Base-by-base conservation (phyloP, 2,888 invertebrate genomes). In the Pheosia gnoma region DNA sequence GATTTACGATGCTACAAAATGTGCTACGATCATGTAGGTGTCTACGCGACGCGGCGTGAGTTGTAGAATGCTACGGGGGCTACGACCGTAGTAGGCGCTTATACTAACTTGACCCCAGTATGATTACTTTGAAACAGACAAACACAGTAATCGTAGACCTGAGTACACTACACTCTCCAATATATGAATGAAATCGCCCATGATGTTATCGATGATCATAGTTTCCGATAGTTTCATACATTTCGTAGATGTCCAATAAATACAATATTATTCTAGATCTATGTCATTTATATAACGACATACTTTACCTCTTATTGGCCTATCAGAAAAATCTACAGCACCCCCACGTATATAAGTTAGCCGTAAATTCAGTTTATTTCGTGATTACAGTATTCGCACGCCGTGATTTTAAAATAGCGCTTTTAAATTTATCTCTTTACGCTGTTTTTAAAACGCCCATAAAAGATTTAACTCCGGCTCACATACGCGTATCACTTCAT, bases 11-110 rank as follows among this genome's bases (percentile, higher is more conserved):
- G 73, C 77, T 68, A 70, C 74, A 68, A 58, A 65, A 65, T 62
- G 49, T 63, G 69, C 75, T 78, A 75, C 76, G 74, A 69, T 69
- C 62, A 57, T 73, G 72, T 77, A 79, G 77, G 47, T 52, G 51
- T 61, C 75, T 73, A 72, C 71, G 69, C 52, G 45, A 52, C 38
- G 53, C 57, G 45, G 7, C 41, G 58, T 60, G 52, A n/a, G 51
- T 62, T 62, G 71, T 72, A 70, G 69, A 41, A 59, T 53, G 51
- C 37, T 53, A 53, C 53, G 53, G 11, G 60, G 53, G 66, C 66
- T 72, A 75, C 71, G 67, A 61, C 52, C 59, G 59, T 65, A 51
- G 53, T 63, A 51, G 53, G 11, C 25, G 7, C 25, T n/a, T 47
- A 11, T 5, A 47, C 47, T n/a, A 11, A n/a, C 4, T 47, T n/a